These are phyloP conservation scores for Lophius piscatorius DNA, from an alignment of 2,113 vertebrate species.

Conservation along the genomic window DNA sequence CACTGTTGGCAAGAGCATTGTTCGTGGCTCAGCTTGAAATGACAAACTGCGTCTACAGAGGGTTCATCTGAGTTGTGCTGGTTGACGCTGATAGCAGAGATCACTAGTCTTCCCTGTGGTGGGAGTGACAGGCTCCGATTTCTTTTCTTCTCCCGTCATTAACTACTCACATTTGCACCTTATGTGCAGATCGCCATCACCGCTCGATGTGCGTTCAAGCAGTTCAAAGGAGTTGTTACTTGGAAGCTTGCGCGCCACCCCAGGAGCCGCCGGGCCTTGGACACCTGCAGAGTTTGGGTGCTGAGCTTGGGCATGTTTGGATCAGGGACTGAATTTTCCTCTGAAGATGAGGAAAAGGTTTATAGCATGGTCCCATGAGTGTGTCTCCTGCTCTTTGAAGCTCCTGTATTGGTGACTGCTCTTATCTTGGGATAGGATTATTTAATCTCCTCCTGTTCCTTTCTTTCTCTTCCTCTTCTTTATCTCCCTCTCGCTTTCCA, in stretches of 20 bases:
- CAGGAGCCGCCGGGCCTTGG: conserved; percentile 62
- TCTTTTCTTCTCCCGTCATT: conserved; percentile 67
- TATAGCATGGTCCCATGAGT: conserved; percentile 82
- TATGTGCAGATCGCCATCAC: conserved; percentile 73
- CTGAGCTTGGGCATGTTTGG: conserved; percentile 73
- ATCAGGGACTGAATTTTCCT: conserved; percentile 80
- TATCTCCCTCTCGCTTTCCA: conserved; percentile 33
- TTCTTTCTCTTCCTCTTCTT: conserved; percentile 51
- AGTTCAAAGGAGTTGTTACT: conserved; percentile 71
- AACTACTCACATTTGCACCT: conserved; percentile 76
- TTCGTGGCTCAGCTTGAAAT: conserved; percentile 62
- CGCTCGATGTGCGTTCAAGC: conserved; percentile 65
- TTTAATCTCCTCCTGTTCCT: conserved; percentile 72
- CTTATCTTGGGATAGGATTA: conserved; percentile 91
- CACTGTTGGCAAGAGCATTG: conserved; percentile 49
- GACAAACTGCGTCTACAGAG: conserved; percentile 52
- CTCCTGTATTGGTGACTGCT: conserved; percentile 90
- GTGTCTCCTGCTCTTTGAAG: conserved; percentile 87
- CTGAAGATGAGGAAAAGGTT: conserved; percentile 87
- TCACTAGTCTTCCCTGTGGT: conserved; percentile 54
- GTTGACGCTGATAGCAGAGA: conserved; percentile 69
- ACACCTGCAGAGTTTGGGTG: conserved; percentile 69
- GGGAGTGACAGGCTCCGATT: conserved; percentile 54
- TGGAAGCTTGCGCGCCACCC: conserved; percentile 70
- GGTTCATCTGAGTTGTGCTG: conserved; percentile 58